A percentile compares a stretch with the other conserved stretches of the same genome.
Conservation (phyloP, 2,797 vertebrate species). For the Gymnopithys bicolor region DNA sequence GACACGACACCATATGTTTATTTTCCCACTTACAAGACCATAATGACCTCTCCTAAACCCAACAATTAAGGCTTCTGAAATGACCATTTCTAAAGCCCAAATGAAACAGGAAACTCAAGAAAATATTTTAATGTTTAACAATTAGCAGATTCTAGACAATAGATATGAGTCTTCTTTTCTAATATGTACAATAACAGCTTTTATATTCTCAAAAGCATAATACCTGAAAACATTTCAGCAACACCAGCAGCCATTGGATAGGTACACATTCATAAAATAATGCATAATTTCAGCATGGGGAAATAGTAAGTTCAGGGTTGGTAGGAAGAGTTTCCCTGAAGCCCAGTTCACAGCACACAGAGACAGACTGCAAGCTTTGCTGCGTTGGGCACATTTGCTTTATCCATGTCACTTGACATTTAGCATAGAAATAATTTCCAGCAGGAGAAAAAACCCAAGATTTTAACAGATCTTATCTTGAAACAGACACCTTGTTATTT, state of each 20-base stretch:
- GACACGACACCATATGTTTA: neutral
- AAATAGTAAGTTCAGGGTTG: neutral
- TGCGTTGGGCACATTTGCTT: neutral
- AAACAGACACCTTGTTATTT: neutral
- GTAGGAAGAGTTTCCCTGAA: neutral
- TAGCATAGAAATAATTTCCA: neutral
- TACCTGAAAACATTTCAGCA: neutral
- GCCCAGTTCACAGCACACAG: neutral
- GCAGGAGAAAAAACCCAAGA: fast-evolving
- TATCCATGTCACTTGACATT: neutral
- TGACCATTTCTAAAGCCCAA: neutral
- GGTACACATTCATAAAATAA: neutral
- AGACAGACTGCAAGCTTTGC: neutral
- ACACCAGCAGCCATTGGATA: neutral
- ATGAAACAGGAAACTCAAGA: neutral
- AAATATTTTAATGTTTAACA: neutral
- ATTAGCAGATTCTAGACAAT: neutral
- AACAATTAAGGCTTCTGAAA: neutral
- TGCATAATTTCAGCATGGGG: neutral
- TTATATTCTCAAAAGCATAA: neutral
- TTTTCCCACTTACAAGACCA: neutral
- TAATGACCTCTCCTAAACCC: neutral
- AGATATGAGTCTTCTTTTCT: neutral
- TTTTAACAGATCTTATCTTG: neutral
- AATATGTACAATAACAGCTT: neutral